Base-by-base conservation (phyloP, 2,797 vertebrate genomes). In the Leuciscus waleckii region DNA sequence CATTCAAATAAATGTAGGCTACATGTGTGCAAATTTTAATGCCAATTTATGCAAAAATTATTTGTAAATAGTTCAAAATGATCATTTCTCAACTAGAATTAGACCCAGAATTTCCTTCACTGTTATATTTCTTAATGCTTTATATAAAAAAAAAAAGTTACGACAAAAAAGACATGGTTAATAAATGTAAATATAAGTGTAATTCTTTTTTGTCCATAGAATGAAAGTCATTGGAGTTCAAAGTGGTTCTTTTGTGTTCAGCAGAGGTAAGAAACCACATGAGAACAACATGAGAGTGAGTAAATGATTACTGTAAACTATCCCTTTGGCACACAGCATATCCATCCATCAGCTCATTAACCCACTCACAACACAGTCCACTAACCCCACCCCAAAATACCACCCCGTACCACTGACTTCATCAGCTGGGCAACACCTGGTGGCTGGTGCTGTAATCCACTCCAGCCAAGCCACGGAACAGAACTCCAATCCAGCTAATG, bases 401-500 rank as follows among this genome's bases (percentile, higher is more conserved):
- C 21, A 68, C 32, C 9, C 5, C 26, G 6, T 39, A 32, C 49
- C 26, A 37, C 71, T 46, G 35, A 54, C 65, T 61, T 63, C 58
- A 61, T 77, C 43, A 39, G 9, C 35, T 70, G 67, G 58, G 54
- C 79, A 87, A 83, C 81, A 89, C 87, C 73, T 85, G 84, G 29
- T 81, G 76, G 73, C 73, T 85, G 84, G 29, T 81, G 76, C 77
- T 29, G 29, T 87, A 87, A 85, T 81, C 82, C 63, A 58, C 77
- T 76, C 82, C 73, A 17, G 49, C 43, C 41, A 74, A 65, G 58
- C 46, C 61, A 61, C 7, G 63, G 54, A 83, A 84, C 76, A 81
- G 32, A 69, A 49, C 32, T 76, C 54, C 32, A 84, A 86, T 87
- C 76, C 75, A 79, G 84, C 86, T 85, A 87, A 87, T 88, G 80